Percentiles rank a stretch among this genome's conserved stretches.
Conservation (phyloP, 1,140 invertebrate species). For the Drosophila micromelanica region DNA sequence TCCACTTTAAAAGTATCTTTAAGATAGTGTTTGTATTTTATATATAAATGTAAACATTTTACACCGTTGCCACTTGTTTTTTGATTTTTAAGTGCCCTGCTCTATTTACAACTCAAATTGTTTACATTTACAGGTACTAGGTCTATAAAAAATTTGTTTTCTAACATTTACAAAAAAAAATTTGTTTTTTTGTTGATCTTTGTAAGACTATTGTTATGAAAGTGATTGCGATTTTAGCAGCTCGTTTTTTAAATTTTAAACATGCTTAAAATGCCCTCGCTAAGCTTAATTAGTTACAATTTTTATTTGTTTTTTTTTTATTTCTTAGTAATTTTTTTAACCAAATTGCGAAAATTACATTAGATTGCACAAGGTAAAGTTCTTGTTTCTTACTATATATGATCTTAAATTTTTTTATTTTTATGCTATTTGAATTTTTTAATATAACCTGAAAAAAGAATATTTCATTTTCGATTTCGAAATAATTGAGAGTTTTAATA, state of each 20-base stretch:
- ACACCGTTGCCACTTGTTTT: background rate
- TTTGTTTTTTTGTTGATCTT: constrained; percentile 36
- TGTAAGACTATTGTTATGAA: constrained; percentile 11
- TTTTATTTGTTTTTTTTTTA: no score
- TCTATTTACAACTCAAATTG: constrained; percentile 26
- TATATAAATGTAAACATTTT: background rate
- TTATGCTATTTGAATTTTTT: no score
- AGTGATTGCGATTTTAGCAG: constrained; percentile 36
- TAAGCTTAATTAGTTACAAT: background rate
- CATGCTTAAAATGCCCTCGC: background rate
- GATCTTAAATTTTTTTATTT: no score
- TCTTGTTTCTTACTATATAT: no score
- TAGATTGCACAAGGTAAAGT: no score
- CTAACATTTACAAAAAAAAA: constrained; percentile 30
- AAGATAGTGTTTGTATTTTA: background rate
- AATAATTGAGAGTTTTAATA: no score
- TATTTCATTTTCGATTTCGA: no score
- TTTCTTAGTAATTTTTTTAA: no score
- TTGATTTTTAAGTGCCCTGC: background rate
- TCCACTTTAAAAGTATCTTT: background rate
- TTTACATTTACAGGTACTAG: constrained; percentile 54
- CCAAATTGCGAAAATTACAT: background rate
- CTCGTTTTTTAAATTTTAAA: constrained; percentile 24
- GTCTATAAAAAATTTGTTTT: constrained; percentile 44
- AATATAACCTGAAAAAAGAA: no score